Evolutionary conservation across 2,113 vertebrate genomes (phyloP), one percentile per base, ranked within the genome.

Genomic region (Theropithecus gelada): DNA sequence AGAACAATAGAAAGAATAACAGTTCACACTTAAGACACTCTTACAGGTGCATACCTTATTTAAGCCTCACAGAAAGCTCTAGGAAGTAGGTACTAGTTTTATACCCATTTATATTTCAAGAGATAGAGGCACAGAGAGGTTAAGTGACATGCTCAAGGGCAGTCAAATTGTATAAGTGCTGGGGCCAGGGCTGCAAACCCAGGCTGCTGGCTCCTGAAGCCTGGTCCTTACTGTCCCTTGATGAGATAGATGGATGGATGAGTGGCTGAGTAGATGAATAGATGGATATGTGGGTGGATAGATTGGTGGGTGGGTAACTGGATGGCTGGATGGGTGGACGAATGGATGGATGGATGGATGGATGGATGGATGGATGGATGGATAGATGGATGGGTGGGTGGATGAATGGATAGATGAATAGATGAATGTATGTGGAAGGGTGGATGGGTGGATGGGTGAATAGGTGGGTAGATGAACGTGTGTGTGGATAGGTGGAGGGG

Each of bases 401-500:
- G 78, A n/a, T 48, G 40, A 43, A 5, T 17, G 22, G 16, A 2
- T 17, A 8, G 59, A 18, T 52, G 35, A 23, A 55, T 18, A 55
- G 6, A 64, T 4, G 61, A 50, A 45, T n/a, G 3, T 30, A 11
- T 3, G 2, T 43, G 45, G 9, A 10, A 48, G 23, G 2, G 0
- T 35, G 4, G 18, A 5, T 10, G 32, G 6, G 22, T 48, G 9
- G 38, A 40, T 27, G 22, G 10, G 38, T 64, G 59, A 30, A 52
- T 20, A 23, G 3, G 14, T 48, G 45, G 14, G 13, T 27, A 12
- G 55, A 38, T 76, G 30, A 2, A 25, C 43, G 8, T 13, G 3
- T 66, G 27, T 14, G 5, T 22, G 8, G 20, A 2, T 23, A 3
- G 50, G 8, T 20, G 35, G 14, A 17, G 22, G 22, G 9, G 38